A percentile compares a stretch with the other conserved stretches of the same genome.
Evolutionary conservation across 1,140 invertebrate species (phyloP).

Genomic region (Trichonephila clavipes): DNA sequence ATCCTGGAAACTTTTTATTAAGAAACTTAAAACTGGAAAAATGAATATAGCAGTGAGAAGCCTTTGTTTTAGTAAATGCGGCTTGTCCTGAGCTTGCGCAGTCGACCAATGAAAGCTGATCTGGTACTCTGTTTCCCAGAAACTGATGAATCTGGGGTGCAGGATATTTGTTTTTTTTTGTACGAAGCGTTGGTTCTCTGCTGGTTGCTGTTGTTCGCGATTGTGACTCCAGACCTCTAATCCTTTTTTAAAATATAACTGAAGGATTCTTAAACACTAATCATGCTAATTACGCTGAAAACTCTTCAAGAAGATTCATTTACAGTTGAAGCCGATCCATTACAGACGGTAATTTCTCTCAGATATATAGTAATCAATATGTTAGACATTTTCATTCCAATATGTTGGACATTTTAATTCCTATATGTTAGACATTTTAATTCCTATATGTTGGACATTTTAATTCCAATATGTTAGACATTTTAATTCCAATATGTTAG

Average conservation of each 20-base stretch:
- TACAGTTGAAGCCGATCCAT: conserved; percentile 92
- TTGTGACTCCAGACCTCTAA: background rate
- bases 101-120: background rate
- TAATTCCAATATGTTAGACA: no score
- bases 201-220: background rate
- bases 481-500: no score
- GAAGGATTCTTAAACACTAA: background rate
- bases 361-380: no score
- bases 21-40: no score
- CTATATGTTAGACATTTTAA: no score
- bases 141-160: background rate
- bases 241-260: background rate
- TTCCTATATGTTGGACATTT: no score
- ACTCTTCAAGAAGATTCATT: conserved; percentile 97
- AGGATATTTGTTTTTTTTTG: background rate
- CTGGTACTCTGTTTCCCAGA: background rate
- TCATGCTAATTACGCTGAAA: conserved; percentile 95
- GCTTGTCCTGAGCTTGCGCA: background rate
- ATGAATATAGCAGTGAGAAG: no score
- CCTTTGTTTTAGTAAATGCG: no score
- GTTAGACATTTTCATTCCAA: no score
- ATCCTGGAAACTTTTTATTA: no score
- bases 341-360: conserved; percentile 87
- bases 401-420: no score
- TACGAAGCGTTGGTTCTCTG: background rate